These are phyloP conservation scores for Thaumetopoea pityocampa DNA, from an alignment of 1,140 invertebrate species.

Conservation along the genomic window DNA sequence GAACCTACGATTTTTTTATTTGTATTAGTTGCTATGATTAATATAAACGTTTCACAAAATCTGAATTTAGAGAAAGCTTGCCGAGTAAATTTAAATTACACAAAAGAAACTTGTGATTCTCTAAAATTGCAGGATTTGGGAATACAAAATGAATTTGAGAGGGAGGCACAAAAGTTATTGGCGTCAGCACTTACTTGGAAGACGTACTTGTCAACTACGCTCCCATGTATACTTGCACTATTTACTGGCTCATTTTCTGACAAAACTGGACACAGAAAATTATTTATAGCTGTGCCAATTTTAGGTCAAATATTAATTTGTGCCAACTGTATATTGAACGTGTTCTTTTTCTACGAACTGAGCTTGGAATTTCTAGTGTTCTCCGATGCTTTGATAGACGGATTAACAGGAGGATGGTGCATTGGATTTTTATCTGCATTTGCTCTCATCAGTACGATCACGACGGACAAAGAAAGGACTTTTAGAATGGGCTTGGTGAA, in stretches of 20 bases:
- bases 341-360: conserved; percentile 68
- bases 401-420: conserved; percentile 73
- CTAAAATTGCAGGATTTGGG: conserved; percentile 39
- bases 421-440: conserved; percentile 73
- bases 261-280: conserved; percentile 72
- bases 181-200: conserved; percentile 40
- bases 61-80: conserved; percentile 60
- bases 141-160: conserved; percentile 48
- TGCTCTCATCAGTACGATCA: conserved; percentile 76
- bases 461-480: conserved; percentile 72
- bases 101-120: conserved; percentile 52
- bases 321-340: conserved; percentile 70
- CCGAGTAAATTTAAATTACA: conserved; percentile 55
- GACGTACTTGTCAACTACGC: conserved; percentile 46
- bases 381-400: conserved; percentile 66
- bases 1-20: conserved; percentile 53
- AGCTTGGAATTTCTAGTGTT: conserved; percentile 66
- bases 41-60: conserved; percentile 49
- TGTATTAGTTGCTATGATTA: conserved; percentile 30
- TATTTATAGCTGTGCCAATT: conserved; percentile 67
- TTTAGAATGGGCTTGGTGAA: conserved; percentile 76
- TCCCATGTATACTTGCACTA: conserved; percentile 79
- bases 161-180: conserved; percentile 42
- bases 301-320: conserved; percentile 51
- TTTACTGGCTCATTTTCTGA: conserved; percentile 77